Base-by-base conservation (phyloP, 2,888 invertebrate genomes). In the Microctonus brassicae region DNA sequence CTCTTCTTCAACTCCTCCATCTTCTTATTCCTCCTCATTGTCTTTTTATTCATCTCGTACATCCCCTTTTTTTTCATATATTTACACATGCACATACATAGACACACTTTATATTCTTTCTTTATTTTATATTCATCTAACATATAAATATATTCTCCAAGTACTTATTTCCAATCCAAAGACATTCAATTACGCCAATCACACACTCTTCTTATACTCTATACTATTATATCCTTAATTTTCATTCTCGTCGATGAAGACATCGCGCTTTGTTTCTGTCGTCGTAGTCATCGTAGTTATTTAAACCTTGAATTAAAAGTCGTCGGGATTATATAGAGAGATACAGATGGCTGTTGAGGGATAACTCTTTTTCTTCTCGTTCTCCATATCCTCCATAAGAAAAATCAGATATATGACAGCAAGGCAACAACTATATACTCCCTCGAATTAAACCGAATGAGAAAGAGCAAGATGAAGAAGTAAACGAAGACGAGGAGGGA, bases 321-420 rank as follows among this genome's bases (percentile, higher is more conserved):
- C 10, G 57, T 33, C 29, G 34, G 13, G 13, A 33, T 39, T 34
- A n/a, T 24, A 34, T 24, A 63, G 63, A 55, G n/a, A n/a, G n/a
- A n/a, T 61, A 22, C 29, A 68, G 60, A 69, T 65, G 55, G 17
- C 52, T 53, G 69, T 63, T 60, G 67, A 70, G 65, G 58, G 34
- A 39, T 13, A n/a, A n/a, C 39, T 39, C 39, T 39, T n/a, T 33
- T 55, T 2, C 0, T 13, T 39, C 39, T 64, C 65, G 34, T 53
- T 57, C 6, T 55, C 55, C 33, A 39, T 55, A n/a, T 57, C 55
- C 55, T 13, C n/a, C 26, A 39, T 39, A 13, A 39, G 13, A 39
- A 39, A n/a, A 39, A 39, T 39, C 13, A 39, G 13, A 39, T 39
- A n/a, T 53, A 64, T 61, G 68, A 58, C 58, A 52, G 55, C 55